Conservation (phyloP, 2,113 vertebrate species). For the Chionomys nivalis region DNA sequence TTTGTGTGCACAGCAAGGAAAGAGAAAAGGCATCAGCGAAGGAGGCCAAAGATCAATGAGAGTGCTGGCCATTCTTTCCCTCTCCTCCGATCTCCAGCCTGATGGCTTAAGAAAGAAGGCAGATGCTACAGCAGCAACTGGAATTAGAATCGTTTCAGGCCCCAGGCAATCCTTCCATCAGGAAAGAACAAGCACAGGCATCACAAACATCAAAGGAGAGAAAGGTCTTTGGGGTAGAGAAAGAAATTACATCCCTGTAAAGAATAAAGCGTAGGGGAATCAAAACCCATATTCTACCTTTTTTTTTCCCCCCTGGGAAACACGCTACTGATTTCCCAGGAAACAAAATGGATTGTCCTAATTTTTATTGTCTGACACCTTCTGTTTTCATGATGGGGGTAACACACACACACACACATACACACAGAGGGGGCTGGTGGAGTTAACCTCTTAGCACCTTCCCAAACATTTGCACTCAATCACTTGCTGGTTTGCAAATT, state of each 20-base stretch:
- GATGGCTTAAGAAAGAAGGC: slow-evolving; percentile 56
- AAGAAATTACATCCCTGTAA: slow-evolving; percentile 56
- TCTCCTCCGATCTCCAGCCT: background rate
- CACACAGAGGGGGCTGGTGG: background rate
- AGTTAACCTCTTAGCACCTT: background rate
- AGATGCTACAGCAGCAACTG: background rate
- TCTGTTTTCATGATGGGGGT: slow-evolving; percentile 27
- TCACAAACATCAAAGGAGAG: slow-evolving; percentile 60
- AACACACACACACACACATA: background rate
- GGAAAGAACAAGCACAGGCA: slow-evolving; percentile 52
- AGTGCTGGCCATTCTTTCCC: background rate
- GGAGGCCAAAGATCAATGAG: slow-evolving; percentile 11
- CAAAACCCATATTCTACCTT: slow-evolving; percentile 33
- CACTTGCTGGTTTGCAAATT: slow-evolving; percentile 38
- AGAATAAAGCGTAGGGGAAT: slow-evolving; percentile 32
- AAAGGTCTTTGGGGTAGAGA: slow-evolving; percentile 62
- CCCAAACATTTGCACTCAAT: slow-evolving; percentile 19
- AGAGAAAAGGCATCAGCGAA: background rate
- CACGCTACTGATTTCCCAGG: background rate
- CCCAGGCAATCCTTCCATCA: slow-evolving; percentile 56
- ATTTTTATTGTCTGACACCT: slow-evolving; percentile 5
- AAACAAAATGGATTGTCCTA: background rate
- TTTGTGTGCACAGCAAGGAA: slow-evolving; percentile 49
- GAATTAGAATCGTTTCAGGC: slow-evolving; percentile 65
- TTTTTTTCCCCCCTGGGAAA: slow-evolving; percentile 21